Evolutionary conservation across 2,888 invertebrate genomes (phyloP), one percentile per base, ranked within the genome.

Genomic region (Lymantria monacha): DNA sequence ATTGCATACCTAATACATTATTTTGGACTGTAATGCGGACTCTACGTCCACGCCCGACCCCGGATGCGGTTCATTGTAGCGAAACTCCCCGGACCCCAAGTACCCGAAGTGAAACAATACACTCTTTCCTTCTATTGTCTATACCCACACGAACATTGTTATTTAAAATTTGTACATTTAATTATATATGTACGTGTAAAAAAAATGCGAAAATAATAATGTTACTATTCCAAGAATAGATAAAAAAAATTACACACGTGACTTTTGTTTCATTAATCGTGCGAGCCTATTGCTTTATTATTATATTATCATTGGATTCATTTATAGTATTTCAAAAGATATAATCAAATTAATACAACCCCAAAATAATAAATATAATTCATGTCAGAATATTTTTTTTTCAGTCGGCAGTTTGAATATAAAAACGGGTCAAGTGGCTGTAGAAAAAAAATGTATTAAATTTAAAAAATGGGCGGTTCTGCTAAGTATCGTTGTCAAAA

Each of bases 401-500:
- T 48, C 49, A 61, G 81, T 84, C 69, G 70, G 70, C 22, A 22
- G 22, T 5, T 22, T 58, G 72, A 42, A 30, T 48, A 80, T 66
- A 63, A 72, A 87, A 86, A 81, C 85, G 82, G 86, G 86, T 85
- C 87, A 87, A 82, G 79, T 79, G 74, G 76, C 67, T 76, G 66
- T 51, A 66, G 66, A 81, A 81, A 82, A n/a, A 84, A 84, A 42
- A 80, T 68, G 59, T 72, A 76, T 78, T 81, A 79, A 83, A 84
- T 84, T 81, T 5, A 72, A 79, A 79, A 85, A 67, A 81, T 76
- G 81, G 86, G 86, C 77, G 86, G 84, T 85, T 87, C 86, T 85
- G 85, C 87, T 90, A 88, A 90, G 80, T 87, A 84, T 83, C 81
- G 78, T 85, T 88, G 89, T 91, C 90, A 89, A 90, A 90, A 91